Evolutionary conservation across 2,797 vertebrate genomes (phyloP).

Genomic region (Nyctalus aviator): DNA sequence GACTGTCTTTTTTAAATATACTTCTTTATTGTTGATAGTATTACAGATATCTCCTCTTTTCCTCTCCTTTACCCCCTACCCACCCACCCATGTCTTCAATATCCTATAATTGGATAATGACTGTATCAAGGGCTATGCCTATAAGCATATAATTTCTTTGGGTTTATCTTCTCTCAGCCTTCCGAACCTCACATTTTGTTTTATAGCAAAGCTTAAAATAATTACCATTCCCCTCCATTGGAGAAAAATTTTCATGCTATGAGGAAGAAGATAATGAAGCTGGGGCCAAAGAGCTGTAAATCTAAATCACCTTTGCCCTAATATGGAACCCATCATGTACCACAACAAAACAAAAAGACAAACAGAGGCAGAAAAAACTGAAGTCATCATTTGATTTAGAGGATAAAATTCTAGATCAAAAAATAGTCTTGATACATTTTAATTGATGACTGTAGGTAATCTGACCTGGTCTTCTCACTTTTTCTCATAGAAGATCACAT

Average conservation of each 20-base stretch:
- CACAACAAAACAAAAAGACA: neutral
- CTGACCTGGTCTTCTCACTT: neutral
- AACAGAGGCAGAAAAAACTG: neutral
- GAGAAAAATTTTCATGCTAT: neutral
- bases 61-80: no score
- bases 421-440: neutral
- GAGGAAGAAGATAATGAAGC: neutral
- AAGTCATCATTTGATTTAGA: slow-evolving; percentile 24
- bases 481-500: neutral
- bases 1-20: no score
- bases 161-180: no score
- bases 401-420: neutral
- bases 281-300: neutral
- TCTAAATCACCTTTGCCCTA: neutral
- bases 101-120: no score
- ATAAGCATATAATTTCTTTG: no score
- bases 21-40: no score
- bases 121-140: no score
- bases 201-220: neutral
- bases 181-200: neutral
- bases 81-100: no score
- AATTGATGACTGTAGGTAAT: neutral
- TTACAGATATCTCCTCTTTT: no score
- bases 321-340: neutral
- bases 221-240: neutral